These are phyloP conservation scores for Neodiprion pinetum DNA, from an alignment of 1,140 invertebrate genomes.

Conservation along the genomic window DNA sequence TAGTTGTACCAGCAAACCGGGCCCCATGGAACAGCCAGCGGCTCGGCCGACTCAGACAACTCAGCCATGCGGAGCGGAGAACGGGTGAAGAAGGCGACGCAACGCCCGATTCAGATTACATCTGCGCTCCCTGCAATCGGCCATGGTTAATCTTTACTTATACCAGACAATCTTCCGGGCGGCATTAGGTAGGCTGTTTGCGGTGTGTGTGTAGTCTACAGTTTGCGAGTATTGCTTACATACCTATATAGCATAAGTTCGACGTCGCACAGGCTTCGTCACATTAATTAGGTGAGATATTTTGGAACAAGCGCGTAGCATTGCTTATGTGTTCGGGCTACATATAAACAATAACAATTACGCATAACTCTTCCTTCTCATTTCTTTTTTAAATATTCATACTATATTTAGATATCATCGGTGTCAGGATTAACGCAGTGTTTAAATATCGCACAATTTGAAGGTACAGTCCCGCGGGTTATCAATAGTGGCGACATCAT, in stretches of 20 bases:
- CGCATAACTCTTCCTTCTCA: too few relatives aligned
- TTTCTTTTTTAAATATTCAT: too few relatives aligned
- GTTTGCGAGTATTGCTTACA: not conserved
- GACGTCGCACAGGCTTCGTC: too few relatives aligned
- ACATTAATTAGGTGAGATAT: not conserved
- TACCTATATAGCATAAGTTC: not conserved
- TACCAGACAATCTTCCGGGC: not conserved
- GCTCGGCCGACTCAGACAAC: constrained; percentile 29
- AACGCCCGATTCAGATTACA: constrained; percentile 61
- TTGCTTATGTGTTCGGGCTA: too few relatives aligned
- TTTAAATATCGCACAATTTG: too few relatives aligned
- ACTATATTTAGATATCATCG: too few relatives aligned
- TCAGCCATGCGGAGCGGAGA: constrained; percentile 57
- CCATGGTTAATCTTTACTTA: constrained; percentile 52
- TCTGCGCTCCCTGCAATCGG: constrained; percentile 44
- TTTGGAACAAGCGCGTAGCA: not conserved
- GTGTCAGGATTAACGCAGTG: too few relatives aligned
- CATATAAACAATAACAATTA: too few relatives aligned
- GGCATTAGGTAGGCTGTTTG: not conserved
- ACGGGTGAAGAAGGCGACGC: constrained; percentile 55
- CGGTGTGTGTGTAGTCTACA: not conserved
- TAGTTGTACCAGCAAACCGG: constrained; percentile 51
- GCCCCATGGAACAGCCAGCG: constrained; percentile 25
- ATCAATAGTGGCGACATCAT: too few relatives aligned
- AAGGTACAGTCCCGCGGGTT: too few relatives aligned